phyloP scores from a whole-genome alignment of 2,113 vertebrate species.

The Ranitomeya variabilis region DNA sequence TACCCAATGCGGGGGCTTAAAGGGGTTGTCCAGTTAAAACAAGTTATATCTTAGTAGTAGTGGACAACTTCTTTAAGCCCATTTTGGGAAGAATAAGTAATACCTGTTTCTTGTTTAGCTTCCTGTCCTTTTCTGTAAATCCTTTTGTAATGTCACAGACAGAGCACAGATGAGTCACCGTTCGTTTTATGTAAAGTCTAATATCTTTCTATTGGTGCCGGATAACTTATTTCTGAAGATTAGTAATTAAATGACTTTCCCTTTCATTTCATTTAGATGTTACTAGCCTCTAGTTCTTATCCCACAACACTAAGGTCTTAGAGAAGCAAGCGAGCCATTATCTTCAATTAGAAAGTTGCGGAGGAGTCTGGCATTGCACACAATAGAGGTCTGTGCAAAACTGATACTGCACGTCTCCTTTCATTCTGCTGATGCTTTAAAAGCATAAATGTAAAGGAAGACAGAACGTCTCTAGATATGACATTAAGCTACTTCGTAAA shows the following conservation, averaged over 20 bases:
- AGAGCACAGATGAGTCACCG: conserved; percentile 25
- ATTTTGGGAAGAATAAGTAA: too few species aligned
- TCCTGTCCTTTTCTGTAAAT: neutral
- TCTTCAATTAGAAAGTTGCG: conserved; percentile 61
- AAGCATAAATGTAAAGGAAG: conserved; percentile 19
- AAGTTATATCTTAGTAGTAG: too few species aligned
- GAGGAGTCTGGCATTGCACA: conserved; percentile 38
- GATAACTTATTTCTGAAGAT: conserved; percentile 62
- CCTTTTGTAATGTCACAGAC: neutral
- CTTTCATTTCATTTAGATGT: conserved; percentile 63
- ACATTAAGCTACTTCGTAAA: neutral
- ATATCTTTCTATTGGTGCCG: conserved; percentile 61
- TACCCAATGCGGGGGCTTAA: too few species aligned
- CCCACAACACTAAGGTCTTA: conserved; percentile 63
- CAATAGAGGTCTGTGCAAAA: conserved; percentile 52
- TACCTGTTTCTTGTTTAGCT: neutral
- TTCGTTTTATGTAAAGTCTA: conserved; percentile 47
- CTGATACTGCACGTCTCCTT: conserved; percentile 2
- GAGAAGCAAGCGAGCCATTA: conserved; percentile 66
- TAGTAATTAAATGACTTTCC: conserved; percentile 59
- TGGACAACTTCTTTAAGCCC: too few species aligned
- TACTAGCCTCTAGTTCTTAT: conserved; percentile 68
- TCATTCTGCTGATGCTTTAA: conserved; percentile 27
- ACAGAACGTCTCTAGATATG: neutral
- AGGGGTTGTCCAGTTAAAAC: too few species aligned